phyloP scores from a whole-genome alignment of 2,113 vertebrate genomes.

The Erythrolamprus reginae region DNA sequence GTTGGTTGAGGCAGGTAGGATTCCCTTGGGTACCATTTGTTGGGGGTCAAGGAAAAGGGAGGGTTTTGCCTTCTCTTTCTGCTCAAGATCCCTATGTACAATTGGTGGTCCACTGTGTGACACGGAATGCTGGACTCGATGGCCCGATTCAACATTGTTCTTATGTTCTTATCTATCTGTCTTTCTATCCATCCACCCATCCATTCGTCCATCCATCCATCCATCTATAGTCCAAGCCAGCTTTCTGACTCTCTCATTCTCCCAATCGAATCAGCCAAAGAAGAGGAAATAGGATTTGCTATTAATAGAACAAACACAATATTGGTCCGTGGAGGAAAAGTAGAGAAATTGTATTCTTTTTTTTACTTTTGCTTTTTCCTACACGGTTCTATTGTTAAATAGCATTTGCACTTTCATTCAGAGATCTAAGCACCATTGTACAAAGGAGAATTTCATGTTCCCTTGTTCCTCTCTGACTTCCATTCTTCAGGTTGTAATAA shows the following conservation, averaged over 20 bases:
- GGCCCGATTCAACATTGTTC: too few relatives aligned
- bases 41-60: too few relatives aligned
- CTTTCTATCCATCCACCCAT: too few relatives aligned
- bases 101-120: too few relatives aligned
- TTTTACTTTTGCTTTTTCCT: constrained; percentile 2
- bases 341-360: constrained; percentile 5
- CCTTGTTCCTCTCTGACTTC: not conserved
- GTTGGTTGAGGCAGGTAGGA: too few relatives aligned
- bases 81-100: too few relatives aligned
- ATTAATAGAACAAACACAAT: constrained; percentile 12
- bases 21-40: too few relatives aligned
- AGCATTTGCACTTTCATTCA: not conserved
- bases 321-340: not conserved
- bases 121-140: too few relatives aligned
- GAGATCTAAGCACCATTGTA: not conserved
- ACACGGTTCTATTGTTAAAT: not conserved
- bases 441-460: not conserved
- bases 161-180: too few relatives aligned
- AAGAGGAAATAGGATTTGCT: not conserved
- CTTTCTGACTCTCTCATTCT: not conserved
- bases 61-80: too few relatives aligned
- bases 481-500: not conserved
- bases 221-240: too few relatives aligned
- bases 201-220: not conserved
- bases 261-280: not conserved